Evolutionary conservation across 2,797 vertebrate species (phyloP), one percentile per base, ranked within the genome.

Genomic region (Platalea minor): DNA sequence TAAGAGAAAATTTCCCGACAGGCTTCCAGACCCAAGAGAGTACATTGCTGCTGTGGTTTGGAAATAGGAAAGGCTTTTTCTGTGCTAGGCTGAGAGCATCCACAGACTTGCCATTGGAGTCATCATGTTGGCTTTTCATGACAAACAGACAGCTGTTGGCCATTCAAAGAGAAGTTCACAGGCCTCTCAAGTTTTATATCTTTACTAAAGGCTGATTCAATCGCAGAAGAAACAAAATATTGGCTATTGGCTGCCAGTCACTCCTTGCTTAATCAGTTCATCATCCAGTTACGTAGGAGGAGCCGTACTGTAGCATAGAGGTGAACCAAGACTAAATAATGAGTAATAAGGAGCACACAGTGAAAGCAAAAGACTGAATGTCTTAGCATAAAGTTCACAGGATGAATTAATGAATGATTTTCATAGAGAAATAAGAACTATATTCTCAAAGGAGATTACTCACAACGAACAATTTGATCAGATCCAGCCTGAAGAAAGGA

Each of bases 381-480:
- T 72, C 82, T 92, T 59, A 75, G 53, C 53, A 89, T 51, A 69
- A 94, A 95, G 79, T 92, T 93, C 88, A 31, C 69, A 68, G 46
- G 69, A 91, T 89, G 76, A 94, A 92, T 83, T 91, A 92, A 93
- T 94, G 54, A 91, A 63, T 84, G 33, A 94, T 93, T 95, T 95
- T 96, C 76, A 33, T 48, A 64, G 79, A 93, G 88, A 94, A 90
- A 88, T 61, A 85, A 83, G 88, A 78, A 65, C 67, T 68, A 48
- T 68, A 76, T 51, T 96, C 94, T 95, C 95, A 61, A 54, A 94
- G 85, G 95, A 91, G 76, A 93, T 95, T 94, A 45, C 80, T 96
- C 94, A 79, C 95, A 94, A 85, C 82, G 90, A 95, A 95, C 73
- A 65, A 80, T 90, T 95, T 0, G 10, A 93, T 81, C 83, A 85